These are phyloP conservation scores for Zaprionus bogoriensis DNA, from an alignment of 2,888 invertebrate genomes.

Conservation along the genomic window DNA sequence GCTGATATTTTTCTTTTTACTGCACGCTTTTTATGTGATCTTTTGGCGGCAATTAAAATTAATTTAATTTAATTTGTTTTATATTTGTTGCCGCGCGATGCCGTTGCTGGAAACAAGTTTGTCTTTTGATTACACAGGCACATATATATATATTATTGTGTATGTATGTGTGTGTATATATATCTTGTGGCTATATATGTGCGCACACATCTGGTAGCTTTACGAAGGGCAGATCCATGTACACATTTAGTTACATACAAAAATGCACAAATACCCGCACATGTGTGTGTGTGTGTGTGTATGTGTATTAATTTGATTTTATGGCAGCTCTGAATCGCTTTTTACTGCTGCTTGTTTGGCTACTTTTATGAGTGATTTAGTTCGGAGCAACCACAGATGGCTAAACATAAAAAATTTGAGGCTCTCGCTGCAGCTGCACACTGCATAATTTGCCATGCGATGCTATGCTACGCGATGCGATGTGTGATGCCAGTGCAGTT, in stretches of 20 bases:
- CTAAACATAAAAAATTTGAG: conserved; percentile 43
- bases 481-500: conserved; percentile 30
- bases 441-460: conserved; percentile 36
- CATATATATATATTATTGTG: not conserved
- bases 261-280: conserved; percentile 1
- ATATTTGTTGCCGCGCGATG: conserved; percentile 51
- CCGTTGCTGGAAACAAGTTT: conserved; percentile 60
- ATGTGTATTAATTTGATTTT: conserved; percentile 66
- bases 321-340: conserved; percentile 67
- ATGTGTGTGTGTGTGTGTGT: conserved; percentile 6
- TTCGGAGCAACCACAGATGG: conserved; percentile 56
- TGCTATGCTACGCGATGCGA: no score
- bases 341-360: conserved; percentile 66
- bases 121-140: conserved; percentile 51
- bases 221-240: conserved; percentile 50
- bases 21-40: conserved; percentile 73
- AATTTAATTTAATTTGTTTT: conserved; percentile 75
- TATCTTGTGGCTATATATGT: conserved; percentile 3
- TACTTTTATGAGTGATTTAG: conserved; percentile 58
- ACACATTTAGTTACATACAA: conserved; percentile 37
- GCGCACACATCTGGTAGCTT: conserved; percentile 20
- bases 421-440: conserved; percentile 44
- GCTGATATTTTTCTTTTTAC: conserved; percentile 70
- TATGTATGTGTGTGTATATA: not conserved
- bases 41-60: conserved; percentile 72